Percentiles rank a stretch among this genome's conserved stretches.
Evolutionary conservation across 2,797 vertebrate species (phyloP).

Genomic region (Tadarida brasiliensis): DNA sequence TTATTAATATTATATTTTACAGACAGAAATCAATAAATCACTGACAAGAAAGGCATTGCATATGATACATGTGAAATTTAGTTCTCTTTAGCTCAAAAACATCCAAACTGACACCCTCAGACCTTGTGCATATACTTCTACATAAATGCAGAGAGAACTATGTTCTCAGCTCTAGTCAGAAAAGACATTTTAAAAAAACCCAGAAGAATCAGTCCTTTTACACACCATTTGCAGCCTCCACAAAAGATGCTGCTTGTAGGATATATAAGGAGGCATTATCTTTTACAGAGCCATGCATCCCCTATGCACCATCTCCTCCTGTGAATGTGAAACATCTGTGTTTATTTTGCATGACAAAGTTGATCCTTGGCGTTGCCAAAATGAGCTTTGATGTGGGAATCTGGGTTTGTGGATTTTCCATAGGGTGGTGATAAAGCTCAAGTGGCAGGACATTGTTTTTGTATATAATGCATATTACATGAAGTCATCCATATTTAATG

Average conservation of each 20-base stretch:
- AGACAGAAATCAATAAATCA: constrained; percentile 70
- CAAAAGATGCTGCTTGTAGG: not conserved
- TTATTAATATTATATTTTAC: constrained; percentile 52
- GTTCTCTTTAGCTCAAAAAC: not conserved
- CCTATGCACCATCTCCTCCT: constrained; percentile 63
- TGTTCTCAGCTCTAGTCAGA: not conserved
- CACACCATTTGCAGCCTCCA: not conserved
- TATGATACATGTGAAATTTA: constrained; percentile 55
- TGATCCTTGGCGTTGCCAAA: constrained; percentile 85
- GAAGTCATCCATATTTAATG: constrained; percentile 90
- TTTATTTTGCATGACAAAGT: constrained; percentile 90
- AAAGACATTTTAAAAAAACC: not conserved
- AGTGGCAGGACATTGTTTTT: constrained; percentile 79
- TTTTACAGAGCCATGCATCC: constrained; percentile 38
- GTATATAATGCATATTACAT: constrained; percentile 88
- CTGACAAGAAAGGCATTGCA: constrained; percentile 52
- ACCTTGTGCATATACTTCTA: fast-evolving
- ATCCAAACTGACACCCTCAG: not conserved
- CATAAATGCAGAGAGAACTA: not conserved
- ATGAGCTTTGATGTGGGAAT: constrained; percentile 80
- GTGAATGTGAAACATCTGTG: constrained; percentile 87
- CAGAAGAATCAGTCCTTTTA: constrained; percentile 10
- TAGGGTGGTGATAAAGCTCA: constrained; percentile 80
- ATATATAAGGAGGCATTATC: not conserved
- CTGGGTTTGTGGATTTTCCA: constrained; percentile 80